phyloP scores from a whole-genome alignment of 2,797 vertebrate genomes.

The Aphelocoma californica region DNA sequence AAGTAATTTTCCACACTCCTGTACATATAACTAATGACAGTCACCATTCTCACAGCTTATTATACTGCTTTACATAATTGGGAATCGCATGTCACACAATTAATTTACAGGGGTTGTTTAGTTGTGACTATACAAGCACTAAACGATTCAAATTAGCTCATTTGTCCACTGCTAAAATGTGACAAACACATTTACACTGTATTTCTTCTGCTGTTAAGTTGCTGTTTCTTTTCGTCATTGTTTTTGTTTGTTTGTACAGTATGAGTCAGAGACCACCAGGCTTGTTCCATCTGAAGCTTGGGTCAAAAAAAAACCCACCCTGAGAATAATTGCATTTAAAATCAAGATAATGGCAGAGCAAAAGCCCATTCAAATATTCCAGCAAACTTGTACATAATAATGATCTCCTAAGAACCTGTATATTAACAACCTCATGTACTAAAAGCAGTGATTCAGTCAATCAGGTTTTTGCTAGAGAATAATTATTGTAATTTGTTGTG shows the following conservation, averaged over 20 bases:
- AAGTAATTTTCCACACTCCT: constrained; percentile 55
- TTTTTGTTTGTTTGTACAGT: constrained; percentile 38
- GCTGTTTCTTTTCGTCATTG: constrained; percentile 5
- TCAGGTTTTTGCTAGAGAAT: constrained; percentile 26
- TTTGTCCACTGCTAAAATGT: constrained; percentile 63
- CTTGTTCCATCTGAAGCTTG: constrained; percentile 33
- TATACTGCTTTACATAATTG: constrained; percentile 56
- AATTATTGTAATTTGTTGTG: constrained; percentile 48
- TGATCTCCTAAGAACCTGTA: constrained; percentile 7
- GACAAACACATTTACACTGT: constrained; percentile 48
- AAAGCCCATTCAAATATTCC: neutral
- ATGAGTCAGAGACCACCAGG: constrained; percentile 64
- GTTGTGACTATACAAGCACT: constrained; percentile 29
- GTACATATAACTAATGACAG: constrained; percentile 58
- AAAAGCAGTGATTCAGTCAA: constrained; percentile 33
- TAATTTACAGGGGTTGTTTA: constrained; percentile 59
- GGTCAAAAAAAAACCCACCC: constrained; percentile 37
- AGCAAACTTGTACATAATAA: constrained; percentile 14
- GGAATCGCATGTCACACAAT: constrained; percentile 46
- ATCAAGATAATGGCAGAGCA: constrained; percentile 28
- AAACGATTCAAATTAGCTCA: constrained; percentile 50
- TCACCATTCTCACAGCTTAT: constrained; percentile 56
- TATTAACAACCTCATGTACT: neutral
- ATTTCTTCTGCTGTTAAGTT: constrained; percentile 13
- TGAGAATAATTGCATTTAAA: constrained; percentile 37